A percentile compares a stretch with the other conserved stretches of the same genome.
These are phyloP conservation scores for Chironomus riparius DNA, from an alignment of 2,888 invertebrate species.

Conservation along the genomic window DNA sequence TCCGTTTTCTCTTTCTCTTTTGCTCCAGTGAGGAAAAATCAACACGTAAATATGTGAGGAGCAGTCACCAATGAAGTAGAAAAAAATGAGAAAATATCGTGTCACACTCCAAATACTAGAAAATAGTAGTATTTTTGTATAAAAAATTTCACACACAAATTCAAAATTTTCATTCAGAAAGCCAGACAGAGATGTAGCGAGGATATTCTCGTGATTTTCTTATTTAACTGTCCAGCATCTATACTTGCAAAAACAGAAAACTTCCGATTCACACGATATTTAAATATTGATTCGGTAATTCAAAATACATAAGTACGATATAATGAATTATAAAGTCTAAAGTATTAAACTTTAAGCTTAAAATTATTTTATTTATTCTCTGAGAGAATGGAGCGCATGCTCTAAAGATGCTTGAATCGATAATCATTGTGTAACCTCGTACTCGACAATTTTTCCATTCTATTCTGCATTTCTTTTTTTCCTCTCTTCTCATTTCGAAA, in stretches of 20 bases:
- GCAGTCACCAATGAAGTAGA: background rate
- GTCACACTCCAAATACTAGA: background rate
- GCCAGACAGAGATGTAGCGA: background rate
- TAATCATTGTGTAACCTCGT: conserved; percentile 14
- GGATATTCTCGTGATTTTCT: background rate
- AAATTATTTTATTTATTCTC: background rate
- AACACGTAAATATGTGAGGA: background rate
- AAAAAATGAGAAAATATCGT: conserved; percentile 2
- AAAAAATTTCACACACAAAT: conserved; percentile 2
- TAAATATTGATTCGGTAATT: background rate
- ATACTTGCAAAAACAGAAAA: too few relatives aligned
- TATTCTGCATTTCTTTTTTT: background rate
- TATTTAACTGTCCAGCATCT: too few relatives aligned
- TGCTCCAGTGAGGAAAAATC: background rate
- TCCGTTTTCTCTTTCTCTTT: background rate
- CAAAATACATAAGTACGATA: background rate
- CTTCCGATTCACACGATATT: too few relatives aligned
- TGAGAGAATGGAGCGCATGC: background rate
- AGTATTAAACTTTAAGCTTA: background rate
- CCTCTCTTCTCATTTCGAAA: background rate
- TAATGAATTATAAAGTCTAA: background rate
- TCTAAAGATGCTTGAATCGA: conserved; percentile 2
- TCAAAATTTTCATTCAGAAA: conserved; percentile 2
- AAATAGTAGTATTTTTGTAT: background rate
- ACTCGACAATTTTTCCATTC: conserved; percentile 1